A percentile compares a stretch with the other conserved stretches of the same genome.
phyloP scores from a whole-genome alignment of 2,888 invertebrate genomes.

The Drosophila engyochracea region DNA sequence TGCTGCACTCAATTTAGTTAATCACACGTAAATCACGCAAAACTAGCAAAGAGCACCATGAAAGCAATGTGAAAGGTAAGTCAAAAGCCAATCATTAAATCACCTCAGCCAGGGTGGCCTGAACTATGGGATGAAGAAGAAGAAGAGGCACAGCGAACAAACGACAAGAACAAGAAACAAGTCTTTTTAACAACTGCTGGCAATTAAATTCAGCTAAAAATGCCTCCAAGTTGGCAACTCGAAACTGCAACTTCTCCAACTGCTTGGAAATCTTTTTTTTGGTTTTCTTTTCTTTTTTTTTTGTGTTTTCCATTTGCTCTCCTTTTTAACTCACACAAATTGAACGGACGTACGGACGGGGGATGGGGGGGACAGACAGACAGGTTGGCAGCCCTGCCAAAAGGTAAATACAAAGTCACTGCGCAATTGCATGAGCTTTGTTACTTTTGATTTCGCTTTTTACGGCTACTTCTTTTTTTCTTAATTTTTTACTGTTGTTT shows the following conservation, averaged over 20 bases:
- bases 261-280: not conserved
- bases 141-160: not conserved
- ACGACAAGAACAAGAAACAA: conserved; percentile 11
- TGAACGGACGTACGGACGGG: conserved; percentile 2
- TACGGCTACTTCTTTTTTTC: conserved; percentile 13
- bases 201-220: conserved; percentile 54
- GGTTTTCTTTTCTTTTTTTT: not conserved
- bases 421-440: conserved; percentile 49
- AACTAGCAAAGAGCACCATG: conserved; percentile 17
- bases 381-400: conserved; percentile 52
- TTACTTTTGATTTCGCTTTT: conserved; percentile 55
- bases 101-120: conserved; percentile 2
- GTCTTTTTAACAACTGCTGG: conserved; percentile 39
- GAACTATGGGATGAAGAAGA: not conserved
- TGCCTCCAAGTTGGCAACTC: conserved; percentile 34
- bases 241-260: conserved; percentile 34
- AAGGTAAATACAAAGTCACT: conserved; percentile 60
- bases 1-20: conserved; percentile 41
- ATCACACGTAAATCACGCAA: conserved; percentile 25
- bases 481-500: conserved; percentile 15
- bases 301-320: too few relatives aligned
- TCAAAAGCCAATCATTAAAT: conserved; percentile 43
- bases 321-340: conserved; percentile 10
- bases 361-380: not conserved
- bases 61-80: not conserved